These are phyloP conservation scores for Operophtera brumata DNA, from an alignment of 2,888 invertebrate genomes.

Conservation along the genomic window DNA sequence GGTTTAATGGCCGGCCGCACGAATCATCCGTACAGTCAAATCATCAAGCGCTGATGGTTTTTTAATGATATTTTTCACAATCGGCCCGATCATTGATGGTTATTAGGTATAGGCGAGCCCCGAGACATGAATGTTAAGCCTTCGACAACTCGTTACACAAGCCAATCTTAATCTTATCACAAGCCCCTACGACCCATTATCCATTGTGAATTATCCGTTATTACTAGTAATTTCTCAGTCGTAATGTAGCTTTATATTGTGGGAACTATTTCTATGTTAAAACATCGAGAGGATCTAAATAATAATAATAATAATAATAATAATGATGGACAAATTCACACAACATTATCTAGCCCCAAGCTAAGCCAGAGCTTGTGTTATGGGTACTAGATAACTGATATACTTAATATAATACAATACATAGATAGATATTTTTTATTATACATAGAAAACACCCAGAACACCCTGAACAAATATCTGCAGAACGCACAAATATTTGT, in stretches of 20 bases:
- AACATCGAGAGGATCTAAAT: constrained; percentile 7
- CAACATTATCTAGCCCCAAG: too few relatives aligned
- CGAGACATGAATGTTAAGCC: constrained; percentile 60
- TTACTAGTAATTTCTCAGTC: constrained; percentile 44
- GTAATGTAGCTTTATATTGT: constrained; percentile 31
- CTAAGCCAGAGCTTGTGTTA: too few relatives aligned
- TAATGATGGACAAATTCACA: too few relatives aligned
- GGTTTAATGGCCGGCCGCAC: constrained; percentile 69
- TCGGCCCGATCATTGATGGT: constrained; percentile 78
- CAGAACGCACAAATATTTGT: too few relatives aligned
- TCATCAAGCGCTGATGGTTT: constrained; percentile 80
- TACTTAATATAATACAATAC: too few relatives aligned
- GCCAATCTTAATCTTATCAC: constrained; percentile 44
- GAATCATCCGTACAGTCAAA: constrained; percentile 71
- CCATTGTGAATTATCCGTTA: constrained; percentile 32
- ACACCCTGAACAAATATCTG: too few relatives aligned
- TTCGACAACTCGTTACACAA: constrained; percentile 43
- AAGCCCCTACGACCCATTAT: constrained; percentile 36
- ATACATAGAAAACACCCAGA: too few relatives aligned
- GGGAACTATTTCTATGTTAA: constrained; percentile 28
- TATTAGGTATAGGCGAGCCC: constrained; percentile 76
- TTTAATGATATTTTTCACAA: constrained; percentile 82
- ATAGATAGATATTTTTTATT: too few relatives aligned
- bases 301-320: too few relatives aligned
- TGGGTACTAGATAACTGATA: too few relatives aligned